These are phyloP conservation scores for Pyrochroa serraticornis DNA, from an alignment of 2,888 invertebrate species.

Conservation along the genomic window DNA sequence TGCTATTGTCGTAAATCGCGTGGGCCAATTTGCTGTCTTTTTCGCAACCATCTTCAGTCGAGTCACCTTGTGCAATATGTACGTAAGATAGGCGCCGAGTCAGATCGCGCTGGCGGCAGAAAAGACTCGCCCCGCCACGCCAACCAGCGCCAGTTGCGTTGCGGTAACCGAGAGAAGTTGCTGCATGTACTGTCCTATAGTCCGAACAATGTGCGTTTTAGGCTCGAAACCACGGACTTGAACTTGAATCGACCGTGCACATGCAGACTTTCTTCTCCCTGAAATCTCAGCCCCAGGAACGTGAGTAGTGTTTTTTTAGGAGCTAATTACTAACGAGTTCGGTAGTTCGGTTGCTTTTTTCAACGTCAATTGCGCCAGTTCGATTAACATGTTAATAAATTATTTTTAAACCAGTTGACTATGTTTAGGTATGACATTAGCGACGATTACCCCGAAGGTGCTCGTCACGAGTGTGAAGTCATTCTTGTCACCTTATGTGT, in stretches of 20 bases:
- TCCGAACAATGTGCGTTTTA: background rate
- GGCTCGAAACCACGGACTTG: too few relatives aligned
- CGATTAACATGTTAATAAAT: too few relatives aligned
- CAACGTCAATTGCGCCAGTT: too few relatives aligned
- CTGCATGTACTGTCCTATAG: background rate
- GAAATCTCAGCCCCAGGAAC: background rate
- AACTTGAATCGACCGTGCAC: too few relatives aligned
- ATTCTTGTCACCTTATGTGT: too few relatives aligned
- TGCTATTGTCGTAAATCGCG: background rate
- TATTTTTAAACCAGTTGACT: too few relatives aligned
- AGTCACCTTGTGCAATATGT: slow-evolving; percentile 48
- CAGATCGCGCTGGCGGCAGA: slow-evolving; percentile 35
- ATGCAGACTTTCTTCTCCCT: slow-evolving; percentile 5
- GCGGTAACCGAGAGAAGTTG: slow-evolving; percentile 8
- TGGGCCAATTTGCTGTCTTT: slow-evolving; percentile 1
- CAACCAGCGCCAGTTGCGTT: slow-evolving; percentile 10
- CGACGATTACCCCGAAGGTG: too few relatives aligned
- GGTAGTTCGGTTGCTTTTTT: too few relatives aligned
- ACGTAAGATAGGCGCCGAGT: slow-evolving; percentile 48
- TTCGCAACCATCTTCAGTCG: slow-evolving; percentile 22
- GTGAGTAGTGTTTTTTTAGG: background rate
- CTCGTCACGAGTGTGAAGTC: too few relatives aligned
- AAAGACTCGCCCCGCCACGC: slow-evolving; percentile 26
- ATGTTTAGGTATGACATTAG: too few relatives aligned
- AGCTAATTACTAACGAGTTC: too few relatives aligned